Base-by-base conservation (phyloP, 2,113 vertebrate species). In the Lagopus leucura region DNA sequence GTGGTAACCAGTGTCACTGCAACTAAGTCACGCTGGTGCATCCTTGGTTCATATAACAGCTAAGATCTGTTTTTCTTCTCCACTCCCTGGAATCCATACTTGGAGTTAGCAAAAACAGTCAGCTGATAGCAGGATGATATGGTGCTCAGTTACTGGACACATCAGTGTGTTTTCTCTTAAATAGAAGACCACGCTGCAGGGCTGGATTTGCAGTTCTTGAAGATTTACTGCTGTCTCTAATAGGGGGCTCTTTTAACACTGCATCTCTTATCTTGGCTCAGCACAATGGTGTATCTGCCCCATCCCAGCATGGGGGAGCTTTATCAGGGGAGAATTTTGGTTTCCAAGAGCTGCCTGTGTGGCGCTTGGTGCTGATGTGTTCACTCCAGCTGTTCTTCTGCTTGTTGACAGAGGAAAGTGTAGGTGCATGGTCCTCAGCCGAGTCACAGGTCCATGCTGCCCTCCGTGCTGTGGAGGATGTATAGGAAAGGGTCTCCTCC, bases 351-450 rank as follows among this genome's bases (percentile, higher is more conserved):
- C 30, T 61, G 40, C 60, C 54, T 80, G 1, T 2, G 50, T 30
- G 24, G 71, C 0, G 0, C 82, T 80, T 67, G 12, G 13, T 57
- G 58, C 54, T 57, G 70, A 6, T 6, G 16, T 57, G 14, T 69
- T 81, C 6, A 1, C 77, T 73, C 36, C 4, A 3, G 36, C 81
- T 86, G 42, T 79, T 78, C 30, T 38, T 38, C 25, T 78, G 52
- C 71, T 85, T 21, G 5, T n/a, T 19, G 63, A 24, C 0, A 0
- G 50, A 36, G 52, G 36, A 48, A 38, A 5, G 61, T 8, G 0
- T 7, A 18, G 21, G 21, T 1, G 27, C 12, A 4, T 6, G 13
- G 40, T 83, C 27, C 58, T 63, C 30, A 45, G 30, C 38, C 28
- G 7, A 11, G 47, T 61, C 19, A 1, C 11, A 13, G 27, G 8